phyloP scores from a whole-genome alignment of 2,113 vertebrate genomes.

The Trogon melanurus region DNA sequence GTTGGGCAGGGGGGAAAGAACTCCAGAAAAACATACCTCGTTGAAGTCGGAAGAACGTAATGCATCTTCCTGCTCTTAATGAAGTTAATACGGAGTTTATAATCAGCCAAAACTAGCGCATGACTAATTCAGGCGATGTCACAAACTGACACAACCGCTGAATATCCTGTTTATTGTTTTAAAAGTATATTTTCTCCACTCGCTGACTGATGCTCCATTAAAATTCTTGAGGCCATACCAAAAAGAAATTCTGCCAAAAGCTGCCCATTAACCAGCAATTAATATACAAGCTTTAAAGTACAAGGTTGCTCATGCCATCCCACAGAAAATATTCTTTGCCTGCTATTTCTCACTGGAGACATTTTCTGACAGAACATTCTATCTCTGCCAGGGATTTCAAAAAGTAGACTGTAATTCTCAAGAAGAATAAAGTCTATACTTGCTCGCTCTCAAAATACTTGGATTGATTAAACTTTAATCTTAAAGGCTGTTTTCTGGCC shows the following conservation, averaged over 20 bases:
- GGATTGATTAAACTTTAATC: constrained; percentile 46
- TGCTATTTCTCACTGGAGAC: constrained; percentile 14
- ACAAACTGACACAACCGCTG: background rate
- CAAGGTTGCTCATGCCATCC: constrained; percentile 43
- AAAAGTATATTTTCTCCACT: background rate
- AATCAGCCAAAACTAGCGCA: background rate
- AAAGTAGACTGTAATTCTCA: background rate
- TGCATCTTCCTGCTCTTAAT: background rate
- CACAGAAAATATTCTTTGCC: constrained; percentile 47
- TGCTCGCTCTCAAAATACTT: background rate
- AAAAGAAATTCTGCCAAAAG: constrained; percentile 30
- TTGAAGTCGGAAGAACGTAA: background rate
- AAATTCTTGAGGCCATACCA: constrained; percentile 34
- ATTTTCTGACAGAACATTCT: constrained; percentile 39
- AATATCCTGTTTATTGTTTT: background rate
- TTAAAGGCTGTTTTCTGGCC: constrained; percentile 47
- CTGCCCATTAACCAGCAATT: constrained; percentile 55
- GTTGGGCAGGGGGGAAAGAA: background rate
- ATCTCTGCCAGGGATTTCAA: constrained; percentile 36
- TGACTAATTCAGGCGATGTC: background rate
- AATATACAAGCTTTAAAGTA: constrained; percentile 37
- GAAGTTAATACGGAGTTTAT: background rate
- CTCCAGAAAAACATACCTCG: background rate
- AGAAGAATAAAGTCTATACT: background rate
- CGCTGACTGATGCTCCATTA: background rate